These are phyloP conservation scores for Pseudomugil gertrudae DNA, from an alignment of 2,797 vertebrate genomes.

Conservation along the genomic window DNA sequence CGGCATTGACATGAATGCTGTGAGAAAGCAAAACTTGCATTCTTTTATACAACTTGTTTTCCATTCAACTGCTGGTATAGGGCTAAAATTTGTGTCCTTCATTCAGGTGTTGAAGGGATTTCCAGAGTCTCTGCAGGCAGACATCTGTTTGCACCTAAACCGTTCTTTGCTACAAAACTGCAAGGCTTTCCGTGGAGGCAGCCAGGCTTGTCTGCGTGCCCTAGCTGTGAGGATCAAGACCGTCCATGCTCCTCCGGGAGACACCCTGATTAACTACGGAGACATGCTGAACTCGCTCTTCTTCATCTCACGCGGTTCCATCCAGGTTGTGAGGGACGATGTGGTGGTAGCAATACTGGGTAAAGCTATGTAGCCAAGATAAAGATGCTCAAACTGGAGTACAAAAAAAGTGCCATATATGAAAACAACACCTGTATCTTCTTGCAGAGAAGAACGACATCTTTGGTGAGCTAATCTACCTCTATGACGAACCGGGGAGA, in stretches of 20 bases:
- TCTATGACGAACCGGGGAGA: constrained; percentile 90
- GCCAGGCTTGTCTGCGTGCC: constrained; percentile 91
- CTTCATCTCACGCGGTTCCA: constrained; percentile 95
- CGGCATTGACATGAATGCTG: constrained; percentile 96
- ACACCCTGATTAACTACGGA: constrained; percentile 92
- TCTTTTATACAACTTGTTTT: neutral
- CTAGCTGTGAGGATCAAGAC: constrained; percentile 93
- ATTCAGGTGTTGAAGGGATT: constrained; percentile 94
- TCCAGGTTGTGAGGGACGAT: constrained; percentile 91
- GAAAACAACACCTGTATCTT: neutral
- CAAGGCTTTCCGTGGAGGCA: constrained; percentile 92
- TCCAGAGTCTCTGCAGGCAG: constrained; percentile 94
- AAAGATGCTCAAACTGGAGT: neutral
- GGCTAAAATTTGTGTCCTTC: constrained; percentile 8
- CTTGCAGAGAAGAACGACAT: constrained; percentile 92
- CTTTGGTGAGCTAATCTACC: constrained; percentile 92
- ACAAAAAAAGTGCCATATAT: neutral
- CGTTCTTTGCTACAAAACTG: constrained; percentile 91
- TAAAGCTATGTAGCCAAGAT: constrained; percentile 48
- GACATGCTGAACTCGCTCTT: constrained; percentile 93
- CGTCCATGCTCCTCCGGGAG: constrained; percentile 90
- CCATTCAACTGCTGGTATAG: neutral
- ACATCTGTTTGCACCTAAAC: constrained; percentile 96
- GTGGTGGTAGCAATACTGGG: constrained; percentile 93
- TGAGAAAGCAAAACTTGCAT: constrained; percentile 69